Conservation (phyloP, 2,113 vertebrate genomes). For the Nothoprocta perdicaria region DNA sequence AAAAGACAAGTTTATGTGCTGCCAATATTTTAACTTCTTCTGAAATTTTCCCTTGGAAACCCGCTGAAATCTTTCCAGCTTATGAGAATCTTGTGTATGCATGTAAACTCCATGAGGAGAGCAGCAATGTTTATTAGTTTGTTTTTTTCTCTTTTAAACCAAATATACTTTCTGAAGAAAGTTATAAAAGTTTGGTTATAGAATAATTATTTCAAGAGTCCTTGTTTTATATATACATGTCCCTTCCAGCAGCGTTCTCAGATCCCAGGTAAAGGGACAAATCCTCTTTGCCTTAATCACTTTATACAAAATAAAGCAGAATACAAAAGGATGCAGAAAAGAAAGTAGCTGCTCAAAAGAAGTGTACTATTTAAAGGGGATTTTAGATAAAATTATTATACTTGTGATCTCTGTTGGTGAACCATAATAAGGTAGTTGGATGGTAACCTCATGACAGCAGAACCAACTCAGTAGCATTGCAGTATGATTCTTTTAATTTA, state of each 20-base stretch:
- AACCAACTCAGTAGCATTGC: not conserved
- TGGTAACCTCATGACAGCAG: not conserved
- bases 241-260: not conserved
- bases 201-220: not conserved
- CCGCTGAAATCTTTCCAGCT: not conserved
- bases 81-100: not conserved
- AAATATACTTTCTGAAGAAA: not conserved
- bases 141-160: not conserved
- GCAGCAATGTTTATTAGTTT: not conserved
- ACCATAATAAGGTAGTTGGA: not conserved
- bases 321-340: not conserved
- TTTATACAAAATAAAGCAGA: not conserved
- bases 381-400: not conserved
- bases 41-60: not conserved
- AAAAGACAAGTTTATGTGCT: slow-evolving; percentile 41
- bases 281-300: not conserved
- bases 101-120: not conserved
- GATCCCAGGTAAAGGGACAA: not conserved
- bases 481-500: not conserved
- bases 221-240: not conserved
- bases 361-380: not conserved
- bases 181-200: not conserved
- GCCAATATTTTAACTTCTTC: slow-evolving; percentile 16
- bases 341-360: not conserved
- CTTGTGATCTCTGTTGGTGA: not conserved